Evolutionary conservation across 2,888 invertebrate genomes (phyloP).

Genomic region (Lasioglossum malachurum): DNA sequence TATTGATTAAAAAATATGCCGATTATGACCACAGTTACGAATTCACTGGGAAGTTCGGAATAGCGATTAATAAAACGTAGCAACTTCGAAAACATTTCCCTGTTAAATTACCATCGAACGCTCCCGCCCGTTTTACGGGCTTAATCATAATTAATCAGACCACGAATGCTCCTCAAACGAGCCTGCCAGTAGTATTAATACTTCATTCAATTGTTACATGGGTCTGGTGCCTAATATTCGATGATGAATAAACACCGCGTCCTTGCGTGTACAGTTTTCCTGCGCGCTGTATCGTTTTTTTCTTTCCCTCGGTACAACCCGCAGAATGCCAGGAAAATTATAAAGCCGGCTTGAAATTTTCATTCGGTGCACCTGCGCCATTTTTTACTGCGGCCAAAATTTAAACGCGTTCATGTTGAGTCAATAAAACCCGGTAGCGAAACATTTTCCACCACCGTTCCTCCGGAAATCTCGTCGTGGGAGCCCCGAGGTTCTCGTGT

Average conservation of each 20-base stretch:
- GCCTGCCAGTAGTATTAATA: constrained; percentile 11
- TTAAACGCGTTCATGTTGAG: constrained; percentile 42
- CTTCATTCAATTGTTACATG: constrained; percentile 27
- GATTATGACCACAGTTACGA: not conserved
- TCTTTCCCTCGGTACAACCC: constrained; percentile 17
- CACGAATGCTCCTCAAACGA: constrained; percentile 8
- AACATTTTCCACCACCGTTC: constrained; percentile 8
- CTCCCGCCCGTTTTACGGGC: not conserved
- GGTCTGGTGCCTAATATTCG: constrained; percentile 36
- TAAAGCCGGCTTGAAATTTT: constrained; percentile 50
- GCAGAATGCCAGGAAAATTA: constrained; percentile 32
- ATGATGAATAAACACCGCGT: constrained; percentile 34
- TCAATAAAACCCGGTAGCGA: constrained; percentile 21
- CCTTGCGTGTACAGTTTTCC: constrained; percentile 29
- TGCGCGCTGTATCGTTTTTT: not conserved
- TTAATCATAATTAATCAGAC: constrained; percentile 7
- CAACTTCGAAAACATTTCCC: not conserved
- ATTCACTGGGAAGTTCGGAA: not conserved
- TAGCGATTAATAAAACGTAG: not conserved
- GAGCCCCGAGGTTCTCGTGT: not conserved
- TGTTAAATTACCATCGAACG: not conserved
- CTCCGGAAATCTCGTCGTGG: constrained; percentile 38
- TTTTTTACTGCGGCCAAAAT: constrained; percentile 27
- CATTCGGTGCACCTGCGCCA: constrained; percentile 50
- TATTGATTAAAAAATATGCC: not conserved